Evolutionary conservation across 2,888 invertebrate species (phyloP), one percentile per base, ranked within the genome.

Genomic region (Nephrotoma appendiculata): DNA sequence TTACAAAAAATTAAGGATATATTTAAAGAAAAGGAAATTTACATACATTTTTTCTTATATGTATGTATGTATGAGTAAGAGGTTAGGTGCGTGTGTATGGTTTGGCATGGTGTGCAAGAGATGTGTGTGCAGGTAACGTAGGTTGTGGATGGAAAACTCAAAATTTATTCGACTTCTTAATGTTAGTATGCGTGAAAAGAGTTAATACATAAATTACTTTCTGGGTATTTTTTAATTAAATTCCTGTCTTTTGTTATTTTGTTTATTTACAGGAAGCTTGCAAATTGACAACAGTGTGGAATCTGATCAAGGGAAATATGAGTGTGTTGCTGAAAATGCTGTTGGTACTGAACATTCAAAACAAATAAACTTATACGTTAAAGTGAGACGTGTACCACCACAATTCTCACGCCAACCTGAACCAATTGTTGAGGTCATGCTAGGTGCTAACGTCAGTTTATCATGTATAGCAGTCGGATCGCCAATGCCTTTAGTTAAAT

Each of bases 391-490:
- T 88, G 98, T 99, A 6, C 95, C 98, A 5, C 99, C 99, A 0
- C 96, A 97, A 90, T 99, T 99, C 92, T 97, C 98, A 12, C 96
- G 97, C 88, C 97, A 96, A 31, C 98, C 99, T 87, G 96, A 96
- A 83, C 93, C 95, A 11, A 92, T 95, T 86, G 96, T 95, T 88
- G 98, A 98, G 90, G 98, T 99, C 86, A 97, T 97, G 94, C 93
- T 98, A 86, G 98, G 98, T 12, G 96, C 96, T 0, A 96, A 96
- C 90, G 93, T 99, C 89, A 99, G 98, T 91, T 93, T 99, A 88
- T 98, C 98, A 87, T 99, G 99, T 91, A 98, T 98, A 87, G 99
- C 99, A 9, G 97, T 98, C 44, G 99, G 99, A 31, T 98, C 99
- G 0, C 99, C 99, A 6, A 98, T 99, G 98, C 99, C 99, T 1